Percentiles rank a stretch among this genome's conserved stretches.
Evolutionary conservation across 2,797 vertebrate genomes (phyloP).

Genomic region (Vespertilio murinus): DNA sequence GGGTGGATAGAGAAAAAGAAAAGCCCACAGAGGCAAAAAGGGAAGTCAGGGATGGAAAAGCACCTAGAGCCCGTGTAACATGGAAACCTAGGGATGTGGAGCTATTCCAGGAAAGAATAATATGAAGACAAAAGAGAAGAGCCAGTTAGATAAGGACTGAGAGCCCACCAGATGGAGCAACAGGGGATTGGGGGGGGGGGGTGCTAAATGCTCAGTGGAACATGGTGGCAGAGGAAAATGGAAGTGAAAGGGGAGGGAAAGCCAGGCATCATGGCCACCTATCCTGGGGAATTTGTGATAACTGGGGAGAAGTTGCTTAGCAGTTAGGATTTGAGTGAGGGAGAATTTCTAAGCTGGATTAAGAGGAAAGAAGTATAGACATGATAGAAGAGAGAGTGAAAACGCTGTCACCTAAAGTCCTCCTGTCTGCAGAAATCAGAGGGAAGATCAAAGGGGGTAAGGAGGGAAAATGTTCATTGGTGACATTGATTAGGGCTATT

Average conservation of each 20-base stretch:
- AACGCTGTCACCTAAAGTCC: background rate
- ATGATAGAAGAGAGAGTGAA: background rate
- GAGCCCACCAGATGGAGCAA: background rate
- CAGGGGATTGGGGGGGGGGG: background rate
- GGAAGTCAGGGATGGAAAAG: background rate
- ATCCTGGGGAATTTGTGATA: background rate
- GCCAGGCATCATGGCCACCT: background rate
- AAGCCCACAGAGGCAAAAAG: background rate
- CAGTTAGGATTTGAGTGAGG: background rate
- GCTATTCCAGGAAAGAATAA: background rate
- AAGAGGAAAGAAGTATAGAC: background rate
- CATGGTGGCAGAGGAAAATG: background rate
- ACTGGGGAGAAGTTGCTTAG: background rate
- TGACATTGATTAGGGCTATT: background rate
- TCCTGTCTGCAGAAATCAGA: background rate
- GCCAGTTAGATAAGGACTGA: background rate
- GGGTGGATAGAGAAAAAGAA: background rate
- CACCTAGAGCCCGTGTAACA: background rate
- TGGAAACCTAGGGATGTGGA: background rate
- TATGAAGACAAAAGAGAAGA: background rate
- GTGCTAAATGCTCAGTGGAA: background rate
- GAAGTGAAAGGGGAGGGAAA: background rate
- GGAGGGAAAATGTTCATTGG: background rate
- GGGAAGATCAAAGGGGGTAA: background rate
- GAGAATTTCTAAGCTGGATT: background rate